Evolutionary conservation across 2,797 vertebrate genomes (phyloP), one percentile per base, ranked within the genome.

Genomic region (Arctocebus calabarensis): DNA sequence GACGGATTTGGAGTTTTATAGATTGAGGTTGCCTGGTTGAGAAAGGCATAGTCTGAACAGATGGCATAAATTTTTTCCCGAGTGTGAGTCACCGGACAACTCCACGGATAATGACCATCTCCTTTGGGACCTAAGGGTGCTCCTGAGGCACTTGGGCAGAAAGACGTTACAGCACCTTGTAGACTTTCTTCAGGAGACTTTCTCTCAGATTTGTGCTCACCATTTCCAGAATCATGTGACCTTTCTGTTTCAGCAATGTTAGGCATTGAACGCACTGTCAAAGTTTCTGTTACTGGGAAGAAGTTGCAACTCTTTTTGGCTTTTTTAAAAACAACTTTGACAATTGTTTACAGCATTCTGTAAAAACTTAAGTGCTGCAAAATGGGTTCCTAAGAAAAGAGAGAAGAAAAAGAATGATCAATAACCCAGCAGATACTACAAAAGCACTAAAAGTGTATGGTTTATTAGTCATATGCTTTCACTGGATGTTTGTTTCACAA

Each of bases 21-120:
- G 96, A 99, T 98, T 22, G 99, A 99, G 23, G 99, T 98, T 8
- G 99, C 99, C 98, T 99, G 99, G 98, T 99, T 99, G 96, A 99
- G 99, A 84, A 99, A 99, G n/a, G 99, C 99, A 94, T 99, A 99
- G 97, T 99, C 99, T 1, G 99, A 99, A 97, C 99, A 99, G 96
- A 99, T 99, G 0, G 99, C 99, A 98, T 99, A 99, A 98, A 99
- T 99, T 97, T 99, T 99, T 98, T 99, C 99, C n/a, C 99, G 97
- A 85, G 99, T 99, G 91, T 99, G 99, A 29, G 99, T 99, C 98
- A 99, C 99, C 3, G 99, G 99, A 97, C 99, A 99, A 95, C 99
- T 99, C 99, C 99, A 99, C 0, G 99, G 99, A 95, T 99, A 99
- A 98, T 99, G 99, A 16, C 99, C 98, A 96, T 99, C 99, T 5